Percentiles rank a stretch among this genome's conserved stretches.
Evolutionary conservation across 2,888 invertebrate genomes (phyloP).

Genomic region (Acanthosepion esculentum): DNA sequence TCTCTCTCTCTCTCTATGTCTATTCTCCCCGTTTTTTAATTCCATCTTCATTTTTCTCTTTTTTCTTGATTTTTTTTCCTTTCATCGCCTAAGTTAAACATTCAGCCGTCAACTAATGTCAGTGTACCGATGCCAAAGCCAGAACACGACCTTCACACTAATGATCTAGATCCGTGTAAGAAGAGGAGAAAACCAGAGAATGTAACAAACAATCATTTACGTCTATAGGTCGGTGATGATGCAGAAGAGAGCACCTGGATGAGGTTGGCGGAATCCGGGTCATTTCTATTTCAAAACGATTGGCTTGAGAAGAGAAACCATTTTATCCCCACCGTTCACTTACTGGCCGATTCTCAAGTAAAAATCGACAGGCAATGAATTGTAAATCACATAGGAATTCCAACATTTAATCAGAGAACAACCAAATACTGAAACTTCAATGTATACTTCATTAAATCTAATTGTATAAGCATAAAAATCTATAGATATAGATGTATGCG

Average conservation of each 20-base stretch:
- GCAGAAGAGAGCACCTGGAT: not conserved
- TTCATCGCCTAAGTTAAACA: not conserved
- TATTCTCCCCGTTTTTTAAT: not conserved
- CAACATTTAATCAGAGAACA: not conserved
- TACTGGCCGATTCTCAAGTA: not conserved
- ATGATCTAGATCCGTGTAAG: not conserved
- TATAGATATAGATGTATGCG: not conserved
- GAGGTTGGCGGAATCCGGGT: not conserved
- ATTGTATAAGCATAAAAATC: not conserved
- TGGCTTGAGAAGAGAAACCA: not conserved
- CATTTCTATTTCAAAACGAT: not conserved
- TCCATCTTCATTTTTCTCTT: not conserved
- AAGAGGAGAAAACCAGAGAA: not conserved
- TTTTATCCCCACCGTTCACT: not conserved
- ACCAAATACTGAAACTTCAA: not conserved
- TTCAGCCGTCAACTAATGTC: not conserved
- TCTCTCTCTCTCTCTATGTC: not conserved
- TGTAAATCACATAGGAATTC: not conserved
- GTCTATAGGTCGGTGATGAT: not conserved
- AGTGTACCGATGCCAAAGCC: not conserved
- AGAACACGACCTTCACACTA: not conserved
- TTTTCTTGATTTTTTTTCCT: not conserved
- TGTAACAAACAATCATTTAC: not conserved
- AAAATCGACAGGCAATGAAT: not conserved
- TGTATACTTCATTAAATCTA: not conserved